phyloP scores from a whole-genome alignment of 64 coral and sea anemone species.

The Dendronephthya gigantea region DNA sequence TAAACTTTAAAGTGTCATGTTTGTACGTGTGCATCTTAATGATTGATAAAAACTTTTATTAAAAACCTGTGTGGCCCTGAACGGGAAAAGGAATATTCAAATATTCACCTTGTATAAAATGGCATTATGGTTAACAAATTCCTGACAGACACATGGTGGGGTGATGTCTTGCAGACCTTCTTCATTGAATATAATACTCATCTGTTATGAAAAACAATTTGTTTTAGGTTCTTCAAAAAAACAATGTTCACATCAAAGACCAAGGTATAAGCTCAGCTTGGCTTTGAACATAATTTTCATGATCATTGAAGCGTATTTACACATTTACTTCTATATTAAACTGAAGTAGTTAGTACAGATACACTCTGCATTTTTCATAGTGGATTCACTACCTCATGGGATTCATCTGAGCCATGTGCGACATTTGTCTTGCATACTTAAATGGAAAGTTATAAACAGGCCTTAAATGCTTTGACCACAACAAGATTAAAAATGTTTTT shows the following conservation, averaged over 20 bases:
- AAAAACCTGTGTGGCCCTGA: too few species aligned
- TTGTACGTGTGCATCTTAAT: too few species aligned
- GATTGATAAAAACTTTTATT: too few species aligned
- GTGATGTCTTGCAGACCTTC: conserved; percentile 67
- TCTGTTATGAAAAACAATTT: conserved; percentile 40
- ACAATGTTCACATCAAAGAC: too few species aligned
- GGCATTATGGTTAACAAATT: conserved; percentile 95
- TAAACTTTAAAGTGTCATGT: too few species aligned
- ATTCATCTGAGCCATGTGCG: conserved; percentile 74
- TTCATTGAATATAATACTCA: conserved; percentile 80
- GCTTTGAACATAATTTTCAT: too few species aligned
- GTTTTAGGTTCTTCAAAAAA: too few species aligned
- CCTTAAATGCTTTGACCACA: too few species aligned
- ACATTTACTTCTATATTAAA: too few species aligned
- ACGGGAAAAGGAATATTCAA: neutral
- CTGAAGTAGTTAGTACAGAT: neutral
- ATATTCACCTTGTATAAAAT: conserved; percentile 79
- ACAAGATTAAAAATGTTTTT: too few species aligned
- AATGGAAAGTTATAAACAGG: neutral
- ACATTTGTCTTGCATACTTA: conserved; percentile 93
- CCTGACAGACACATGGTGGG: conserved; percentile 84
- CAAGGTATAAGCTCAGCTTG: too few species aligned
- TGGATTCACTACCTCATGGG: conserved; percentile 55
- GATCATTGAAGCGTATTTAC: too few species aligned
- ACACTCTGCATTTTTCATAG: neutral